Conservation (phyloP, 1,140 invertebrate species). For the Palaemon carinicauda region DNA sequence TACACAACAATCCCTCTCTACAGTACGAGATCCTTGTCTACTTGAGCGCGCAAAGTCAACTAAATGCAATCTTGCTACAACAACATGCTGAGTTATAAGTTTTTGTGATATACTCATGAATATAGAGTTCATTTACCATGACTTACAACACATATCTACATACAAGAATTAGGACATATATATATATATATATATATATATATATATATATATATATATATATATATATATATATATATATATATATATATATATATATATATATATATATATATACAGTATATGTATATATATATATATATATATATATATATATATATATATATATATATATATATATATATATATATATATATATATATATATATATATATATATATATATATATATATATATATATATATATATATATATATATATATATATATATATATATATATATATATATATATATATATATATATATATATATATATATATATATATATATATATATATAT, state of each 20-base stretch:
- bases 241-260: neutral
- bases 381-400: neutral
- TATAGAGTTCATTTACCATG: too few species aligned
- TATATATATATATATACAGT: neutral
- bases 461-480: too few species aligned
- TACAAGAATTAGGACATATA: too few species aligned
- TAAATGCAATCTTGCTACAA: too few species aligned
- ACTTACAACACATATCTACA: too few species aligned
- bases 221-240: conserved; percentile 27
- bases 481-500: too few species aligned
- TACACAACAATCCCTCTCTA: too few species aligned
- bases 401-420: neutral
- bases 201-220: conserved; percentile 33
- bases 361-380: neutral
- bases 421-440: neutral
- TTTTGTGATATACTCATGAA: too few species aligned
- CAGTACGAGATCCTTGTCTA: too few species aligned
- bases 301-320: neutral
- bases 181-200: conserved; percentile 31
- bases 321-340: neutral
- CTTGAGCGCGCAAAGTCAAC: too few species aligned
- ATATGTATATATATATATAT: neutral
- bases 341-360: neutral
- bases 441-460: neutral
- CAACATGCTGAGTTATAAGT: too few species aligned